Evolutionary conservation across 2,797 vertebrate genomes (phyloP), one percentile per base, ranked within the genome.

Genomic region (Microcaecilia unicolor): DNA sequence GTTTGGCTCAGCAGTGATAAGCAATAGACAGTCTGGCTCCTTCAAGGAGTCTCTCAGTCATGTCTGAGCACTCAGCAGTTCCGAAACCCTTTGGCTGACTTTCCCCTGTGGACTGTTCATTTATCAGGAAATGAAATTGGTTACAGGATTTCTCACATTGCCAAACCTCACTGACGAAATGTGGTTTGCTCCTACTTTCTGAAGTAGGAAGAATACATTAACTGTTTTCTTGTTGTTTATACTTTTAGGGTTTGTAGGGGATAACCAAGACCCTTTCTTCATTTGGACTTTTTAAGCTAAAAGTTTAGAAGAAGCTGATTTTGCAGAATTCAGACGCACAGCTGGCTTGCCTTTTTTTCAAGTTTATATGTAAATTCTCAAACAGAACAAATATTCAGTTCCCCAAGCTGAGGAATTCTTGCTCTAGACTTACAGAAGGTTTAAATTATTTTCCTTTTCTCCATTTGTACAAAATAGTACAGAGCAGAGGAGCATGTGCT

Each of bases 11-110:
- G 70, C 67, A 44, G 69, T 44, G 85, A 91, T 86, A 85, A 89
- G 80, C 78, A 37, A 72, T 66, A 93, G 91, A 91, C 89, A 82
- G 78, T 61, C 76, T 91, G 89, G 77, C 90, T 92, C 89, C 87
- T 86, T 67, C 42, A 45, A 74, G 78, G 70, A 74, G 75, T 61
- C 72, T 72, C 67, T 62, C 59, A 50, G 66, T 68, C 55, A 34
- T 37, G 67, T 52, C 73, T 61, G 55, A 65, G 60, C 65, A 24
- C 73, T 74, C 55, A 18, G 31, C 65, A 48, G 55, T 62, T 72
- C 72, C 24, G 47, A 76, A 67, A 66, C 59, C 58, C 74, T 62
- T 77, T 68, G 65, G 70, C 74, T 35, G 58, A 44, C 71, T 73
- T 76, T 70, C 58, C 74, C 71, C 74, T 48, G 34, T n/a, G 67